Evolutionary conservation across 2,113 vertebrate species (phyloP).

Genomic region (Chauna torquata): DNA sequence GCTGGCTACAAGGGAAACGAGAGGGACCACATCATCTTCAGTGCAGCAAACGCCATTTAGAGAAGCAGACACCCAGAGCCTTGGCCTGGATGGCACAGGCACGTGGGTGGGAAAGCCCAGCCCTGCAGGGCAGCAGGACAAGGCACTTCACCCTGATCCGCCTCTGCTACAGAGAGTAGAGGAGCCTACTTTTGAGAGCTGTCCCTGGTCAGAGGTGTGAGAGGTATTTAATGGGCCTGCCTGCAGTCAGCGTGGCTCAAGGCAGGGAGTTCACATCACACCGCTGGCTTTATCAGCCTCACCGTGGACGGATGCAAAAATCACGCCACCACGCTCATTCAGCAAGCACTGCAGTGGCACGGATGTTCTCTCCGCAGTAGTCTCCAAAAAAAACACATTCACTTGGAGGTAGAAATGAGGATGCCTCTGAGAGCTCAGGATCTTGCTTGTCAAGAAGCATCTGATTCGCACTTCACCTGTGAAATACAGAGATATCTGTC

Average conservation of each 20-base stretch:
- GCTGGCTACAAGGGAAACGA: not conserved
- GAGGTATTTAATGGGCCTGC: not conserved
- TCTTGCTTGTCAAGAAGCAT: not conserved
- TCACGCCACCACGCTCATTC: not conserved
- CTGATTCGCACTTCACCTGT: not conserved
- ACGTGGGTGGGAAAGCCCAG: not conserved
- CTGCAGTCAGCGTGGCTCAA: not conserved
- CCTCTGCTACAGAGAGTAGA: not conserved
- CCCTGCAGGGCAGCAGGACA: not conserved
- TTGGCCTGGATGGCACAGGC: not conserved
- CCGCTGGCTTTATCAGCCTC: not conserved
- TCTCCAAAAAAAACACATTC: not conserved
- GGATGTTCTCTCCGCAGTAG: accelerated
- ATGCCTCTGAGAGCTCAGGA: not conserved
- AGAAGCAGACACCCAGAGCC: not conserved
- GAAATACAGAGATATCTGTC: not conserved
- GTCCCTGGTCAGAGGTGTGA: not conserved
- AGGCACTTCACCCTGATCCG: not conserved
- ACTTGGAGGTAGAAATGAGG: not conserved
- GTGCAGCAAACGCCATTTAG: not conserved
- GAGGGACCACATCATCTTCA: not conserved
- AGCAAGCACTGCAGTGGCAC: not conserved
- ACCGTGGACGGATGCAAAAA: not conserved
- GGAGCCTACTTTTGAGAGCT: not conserved
- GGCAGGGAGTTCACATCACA: not conserved